Evolutionary conservation across 2,888 invertebrate genomes (phyloP), one percentile per base, ranked within the genome.

Genomic region (Nezara viridula): DNA sequence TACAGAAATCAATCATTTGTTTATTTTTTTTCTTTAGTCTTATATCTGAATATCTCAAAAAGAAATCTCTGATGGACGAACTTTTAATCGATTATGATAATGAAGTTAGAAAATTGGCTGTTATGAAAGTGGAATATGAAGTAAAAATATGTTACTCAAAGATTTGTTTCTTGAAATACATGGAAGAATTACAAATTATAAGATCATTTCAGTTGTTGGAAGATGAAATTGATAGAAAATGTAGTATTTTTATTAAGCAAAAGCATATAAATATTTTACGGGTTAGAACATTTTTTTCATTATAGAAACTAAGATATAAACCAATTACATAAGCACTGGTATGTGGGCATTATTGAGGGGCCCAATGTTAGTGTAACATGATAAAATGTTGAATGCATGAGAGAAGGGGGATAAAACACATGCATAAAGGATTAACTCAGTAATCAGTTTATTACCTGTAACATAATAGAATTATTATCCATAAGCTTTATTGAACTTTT

Each of bases 181-280:
- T 96, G 91, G 95, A 96, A 92, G 97, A 97, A 92, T 93, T 97
- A 92, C 94, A 95, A 86, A 95, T 97, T 32, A 92, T 97, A 21
- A 96, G 95, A 91, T 95, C 95, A 77, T 96, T 95, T 91, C 96
- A 97, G 92, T 94, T 94, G 6, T 94, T 95, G 60, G 97, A 97
- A 92, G 94, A 95, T 91, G 92, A 93, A 85, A 93, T 97, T 21
- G 93, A 94, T 44, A 10, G 27, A 49, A 87, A 86, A 89, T 66
- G 92, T 91, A 89, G 92, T 92, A 60, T 40, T 14, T 55, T 89
- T 85, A 66, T 89, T 37, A 81, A 86, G 14, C 52, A 85, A 40
- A 88, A 77, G 85, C 89, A 50, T 86, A 90, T 90, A 21, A 52
- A 87, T 81, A 77, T 88, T 90, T 88, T 85, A 16, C 37, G 12